These are phyloP conservation scores for Rhagophthalmus giganteus DNA, from an alignment of 2,888 invertebrate genomes.

Conservation along the genomic window DNA sequence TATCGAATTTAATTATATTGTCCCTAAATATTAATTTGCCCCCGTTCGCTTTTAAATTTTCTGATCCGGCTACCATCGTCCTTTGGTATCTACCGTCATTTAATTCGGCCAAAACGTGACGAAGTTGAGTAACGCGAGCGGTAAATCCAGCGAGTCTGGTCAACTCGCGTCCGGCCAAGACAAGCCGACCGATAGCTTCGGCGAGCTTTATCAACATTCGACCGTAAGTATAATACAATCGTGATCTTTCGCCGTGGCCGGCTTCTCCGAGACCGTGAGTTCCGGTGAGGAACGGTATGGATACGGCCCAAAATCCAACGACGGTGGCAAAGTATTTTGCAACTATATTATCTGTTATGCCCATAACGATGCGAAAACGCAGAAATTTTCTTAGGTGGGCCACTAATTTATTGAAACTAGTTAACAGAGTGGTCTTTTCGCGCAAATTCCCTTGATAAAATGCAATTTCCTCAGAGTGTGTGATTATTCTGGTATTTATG, in stretches of 20 bases:
- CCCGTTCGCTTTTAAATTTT: constrained; percentile 64
- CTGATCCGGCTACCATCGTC: constrained; percentile 64
- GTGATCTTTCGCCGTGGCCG: constrained; percentile 77
- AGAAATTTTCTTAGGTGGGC: constrained; percentile 84
- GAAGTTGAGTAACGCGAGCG: constrained; percentile 86
- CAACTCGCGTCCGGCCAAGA: constrained; percentile 92
- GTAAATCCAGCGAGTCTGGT: constrained; percentile 94
- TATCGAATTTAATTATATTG: constrained; percentile 87
- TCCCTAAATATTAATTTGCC: constrained; percentile 83
- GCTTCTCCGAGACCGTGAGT: constrained; percentile 69
- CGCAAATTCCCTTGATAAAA: constrained; percentile 82
- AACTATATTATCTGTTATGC: constrained; percentile 92
- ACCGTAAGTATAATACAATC: constrained; percentile 92
- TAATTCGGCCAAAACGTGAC: constrained; percentile 80
- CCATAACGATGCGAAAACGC: constrained; percentile 88
- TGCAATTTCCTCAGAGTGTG: constrained; percentile 94
- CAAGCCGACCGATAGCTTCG: constrained; percentile 93
- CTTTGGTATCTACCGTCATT: constrained; percentile 73
- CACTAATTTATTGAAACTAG: constrained; percentile 87
- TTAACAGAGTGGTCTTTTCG: constrained; percentile 84
- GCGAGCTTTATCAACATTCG: constrained; percentile 95
- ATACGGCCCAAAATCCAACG: constrained; percentile 94
- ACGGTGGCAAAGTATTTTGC: constrained; percentile 97
- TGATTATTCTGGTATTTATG: constrained; percentile 92
- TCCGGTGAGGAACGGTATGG: constrained; percentile 86